Evolutionary conservation across 1,140 invertebrate species (phyloP).

Genomic region (Cherax quadricarinatus): DNA sequence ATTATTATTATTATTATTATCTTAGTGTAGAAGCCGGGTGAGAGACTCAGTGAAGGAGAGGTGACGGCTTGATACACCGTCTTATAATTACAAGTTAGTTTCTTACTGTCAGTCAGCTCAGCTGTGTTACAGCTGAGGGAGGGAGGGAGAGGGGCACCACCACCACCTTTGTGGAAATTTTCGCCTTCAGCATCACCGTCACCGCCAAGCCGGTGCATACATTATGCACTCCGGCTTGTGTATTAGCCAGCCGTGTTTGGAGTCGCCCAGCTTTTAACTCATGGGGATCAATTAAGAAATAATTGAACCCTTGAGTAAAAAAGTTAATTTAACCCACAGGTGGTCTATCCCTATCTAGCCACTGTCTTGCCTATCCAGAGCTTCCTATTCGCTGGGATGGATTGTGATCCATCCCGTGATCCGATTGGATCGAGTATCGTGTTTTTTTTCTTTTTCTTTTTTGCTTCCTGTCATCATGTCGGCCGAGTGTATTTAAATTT

Average conservation of each 20-base stretch:
- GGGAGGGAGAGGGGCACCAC: too few species aligned
- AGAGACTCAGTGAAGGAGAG: too few species aligned
- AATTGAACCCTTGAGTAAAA: slow-evolving; percentile 9
- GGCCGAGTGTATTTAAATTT: neutral
- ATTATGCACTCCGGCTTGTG: neutral
- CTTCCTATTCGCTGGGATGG: too few species aligned
- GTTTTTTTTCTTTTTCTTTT: neutral
- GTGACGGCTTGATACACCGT: too few species aligned
- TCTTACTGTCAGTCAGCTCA: too few species aligned
- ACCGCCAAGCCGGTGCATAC: too few species aligned
- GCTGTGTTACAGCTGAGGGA: neutral
- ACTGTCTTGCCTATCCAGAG: too few species aligned
- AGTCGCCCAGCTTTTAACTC: neutral
- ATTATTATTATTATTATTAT: too few species aligned
- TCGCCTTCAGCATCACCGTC: too few species aligned
- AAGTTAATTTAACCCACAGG: slow-evolving; percentile 26
- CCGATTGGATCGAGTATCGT: neutral
- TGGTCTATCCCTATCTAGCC: neutral
- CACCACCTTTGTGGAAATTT: too few species aligned
- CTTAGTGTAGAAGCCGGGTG: too few species aligned
- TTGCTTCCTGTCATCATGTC: neutral
- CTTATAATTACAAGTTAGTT: too few species aligned
- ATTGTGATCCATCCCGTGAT: neutral
- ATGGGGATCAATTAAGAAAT: slow-evolving; percentile 44
- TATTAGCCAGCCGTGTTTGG: slow-evolving; percentile 33